A percentile compares a stretch with the other conserved stretches of the same genome.
phyloP scores from a whole-genome alignment of 2,888 invertebrate genomes.

The Terebella lapidaria region DNA sequence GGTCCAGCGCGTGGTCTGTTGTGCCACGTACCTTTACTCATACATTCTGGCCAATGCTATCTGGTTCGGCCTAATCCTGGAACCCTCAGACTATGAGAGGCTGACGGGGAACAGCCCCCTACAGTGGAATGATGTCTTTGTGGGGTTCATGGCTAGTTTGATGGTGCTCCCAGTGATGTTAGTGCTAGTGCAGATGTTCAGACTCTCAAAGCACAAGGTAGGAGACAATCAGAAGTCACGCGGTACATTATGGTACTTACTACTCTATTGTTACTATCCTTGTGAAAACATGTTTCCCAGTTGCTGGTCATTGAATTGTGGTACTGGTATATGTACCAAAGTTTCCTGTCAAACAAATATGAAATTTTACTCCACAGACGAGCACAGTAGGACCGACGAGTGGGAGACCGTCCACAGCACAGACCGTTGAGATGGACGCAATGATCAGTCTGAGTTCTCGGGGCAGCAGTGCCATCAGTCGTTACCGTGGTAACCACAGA shows the following conservation, averaged over 20 bases:
- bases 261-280: too few relatives aligned
- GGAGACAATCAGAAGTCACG: too few relatives aligned
- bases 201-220: neutral
- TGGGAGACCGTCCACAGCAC: neutral
- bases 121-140: neutral
- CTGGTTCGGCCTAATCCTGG: neutral
- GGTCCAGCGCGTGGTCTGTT: neutral
- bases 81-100: neutral
- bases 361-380: neutral
- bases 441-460: neutral
- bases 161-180: neutral
- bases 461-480: neutral
- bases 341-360: too few relatives aligned
- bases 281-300: too few relatives aligned
- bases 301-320: too few relatives aligned
- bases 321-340: too few relatives aligned
- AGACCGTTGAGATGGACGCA: neutral
- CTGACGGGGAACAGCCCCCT: neutral
- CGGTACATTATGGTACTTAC: too few relatives aligned
- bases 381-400: neutral
- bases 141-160: neutral
- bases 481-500: too few relatives aligned
- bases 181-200: neutral
- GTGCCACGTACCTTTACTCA: neutral
- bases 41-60: slow-evolving; percentile 10